Base-by-base conservation (phyloP, 2,797 vertebrate genomes). In the Scomberomorus guttatus region DNA sequence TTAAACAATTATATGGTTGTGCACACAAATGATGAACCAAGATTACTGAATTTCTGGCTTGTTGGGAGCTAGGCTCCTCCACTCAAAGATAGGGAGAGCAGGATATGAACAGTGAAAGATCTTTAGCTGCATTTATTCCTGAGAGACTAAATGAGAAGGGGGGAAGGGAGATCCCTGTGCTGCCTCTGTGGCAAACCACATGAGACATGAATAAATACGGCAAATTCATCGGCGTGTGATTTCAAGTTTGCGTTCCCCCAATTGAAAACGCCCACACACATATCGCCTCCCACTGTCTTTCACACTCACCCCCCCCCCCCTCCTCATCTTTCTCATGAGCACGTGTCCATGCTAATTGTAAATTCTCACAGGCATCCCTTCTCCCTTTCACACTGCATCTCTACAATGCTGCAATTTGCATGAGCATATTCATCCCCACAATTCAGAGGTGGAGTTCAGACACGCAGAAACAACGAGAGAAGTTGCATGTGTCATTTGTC, bases 231-330 rank as follows among this genome's bases (percentile, higher is more conserved):
- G 13, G 56, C 50, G 58, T 81, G 75, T 71, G 72, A 84, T 76
- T 80, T 84, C 57, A 90, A 88, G 52, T 89, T 83, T 89, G 79
- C 50, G 10, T 83, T 75, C 55, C 37, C 87, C 64, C 76, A 65
- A 85, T 76, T 8, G 22, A 87, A 84, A 68, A 80, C 63, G 42
- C 89, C 83, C 84, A 84, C 92, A 71, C 84, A 75, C 69, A 83
- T 71, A 68, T 77, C 29, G 25, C 67, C 61, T 57, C 86, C 72
- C 22, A 58, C 81, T 52, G 57, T 75, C 69, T 81, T 85, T 85
- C 80, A 69, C 84, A 83, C 67, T 39, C 72, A 14, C 59, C 11
- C 50, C 42, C 50, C 15, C 8, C 46, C 14, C 50, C 42, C 46
- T 15, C 9, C 34, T 57, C 5, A 42, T 72, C 54, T 59, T 44